phyloP scores from a whole-genome alignment of 2,888 invertebrate species.

The Amiota minor region DNA sequence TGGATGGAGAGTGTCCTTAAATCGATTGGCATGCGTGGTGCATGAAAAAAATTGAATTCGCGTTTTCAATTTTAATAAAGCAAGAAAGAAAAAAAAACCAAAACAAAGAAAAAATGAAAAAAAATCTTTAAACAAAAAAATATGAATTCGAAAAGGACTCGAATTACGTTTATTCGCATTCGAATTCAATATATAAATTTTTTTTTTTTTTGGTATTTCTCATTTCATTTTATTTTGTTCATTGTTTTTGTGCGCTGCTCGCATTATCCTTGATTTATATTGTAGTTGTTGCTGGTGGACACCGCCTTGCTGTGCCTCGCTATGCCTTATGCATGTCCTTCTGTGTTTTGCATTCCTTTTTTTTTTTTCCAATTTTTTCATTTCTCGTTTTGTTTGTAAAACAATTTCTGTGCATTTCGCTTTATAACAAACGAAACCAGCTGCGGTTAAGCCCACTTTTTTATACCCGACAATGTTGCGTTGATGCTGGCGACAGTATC shows the following conservation, averaged over 20 bases:
- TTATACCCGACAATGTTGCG: no score
- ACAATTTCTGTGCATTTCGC: conserved; percentile 1
- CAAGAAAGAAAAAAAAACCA: conserved; percentile 16
- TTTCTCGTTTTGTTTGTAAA: background rate
- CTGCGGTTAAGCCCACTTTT: conserved; percentile 25
- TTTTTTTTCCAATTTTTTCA: conserved; percentile 1
- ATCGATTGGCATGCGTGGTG: conserved; percentile 31
- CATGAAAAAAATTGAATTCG: conserved; percentile 65
- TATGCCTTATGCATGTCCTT: background rate
- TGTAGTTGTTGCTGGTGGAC: background rate
- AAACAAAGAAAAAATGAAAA: conserved; percentile 36
- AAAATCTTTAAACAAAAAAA: conserved; percentile 27
- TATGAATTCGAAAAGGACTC: conserved; percentile 50
- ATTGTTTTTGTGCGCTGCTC: conserved; percentile 13
- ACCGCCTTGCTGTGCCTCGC: background rate
- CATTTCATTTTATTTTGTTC: background rate
- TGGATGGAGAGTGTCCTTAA: background rate
- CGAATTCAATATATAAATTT: conserved; percentile 18
- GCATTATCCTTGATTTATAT: conserved; percentile 18
- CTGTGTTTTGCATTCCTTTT: background rate
- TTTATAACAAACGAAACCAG: conserved; percentile 29
- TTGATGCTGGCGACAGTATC: background rate
- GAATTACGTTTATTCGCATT: conserved; percentile 61
- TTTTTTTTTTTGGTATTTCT: background rate
- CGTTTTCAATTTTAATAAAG: conserved; percentile 64